Percentiles rank a stretch among this genome's conserved stretches.
Conservation (phyloP, 2,113 vertebrate species). For the Acanthisitta chloris region DNA sequence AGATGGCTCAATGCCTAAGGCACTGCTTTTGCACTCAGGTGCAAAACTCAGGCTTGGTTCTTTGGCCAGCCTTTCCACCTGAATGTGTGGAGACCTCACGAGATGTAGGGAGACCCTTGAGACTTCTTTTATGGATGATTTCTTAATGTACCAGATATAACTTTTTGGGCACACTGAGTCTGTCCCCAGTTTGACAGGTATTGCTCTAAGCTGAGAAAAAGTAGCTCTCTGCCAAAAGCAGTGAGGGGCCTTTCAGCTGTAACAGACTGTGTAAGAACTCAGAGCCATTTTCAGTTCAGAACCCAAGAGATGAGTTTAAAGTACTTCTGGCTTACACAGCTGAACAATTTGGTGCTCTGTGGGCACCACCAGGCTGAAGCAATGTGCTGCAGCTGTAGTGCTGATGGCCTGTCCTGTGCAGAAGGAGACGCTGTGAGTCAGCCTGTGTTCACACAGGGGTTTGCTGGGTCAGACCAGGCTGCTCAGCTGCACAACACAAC, state of each 20-base stretch:
- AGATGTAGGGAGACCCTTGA: not conserved
- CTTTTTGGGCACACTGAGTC: rapidly evolving
- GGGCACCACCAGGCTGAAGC: not conserved
- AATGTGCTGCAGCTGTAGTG: rapidly evolving
- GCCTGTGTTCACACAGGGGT: rapidly evolving
- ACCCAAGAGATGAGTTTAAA: not conserved
- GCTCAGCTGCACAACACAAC: not conserved
- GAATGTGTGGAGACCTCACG: not conserved
- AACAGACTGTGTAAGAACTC: not conserved
- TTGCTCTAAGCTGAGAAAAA: not conserved
- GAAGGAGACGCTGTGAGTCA: not conserved
- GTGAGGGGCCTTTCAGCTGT: not conserved
- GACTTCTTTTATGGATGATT: not conserved
- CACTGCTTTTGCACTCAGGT: not conserved
- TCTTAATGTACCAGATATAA: not conserved
- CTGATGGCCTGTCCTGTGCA: not conserved
- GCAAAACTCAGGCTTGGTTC: not conserved
- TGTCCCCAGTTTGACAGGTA: not conserved
- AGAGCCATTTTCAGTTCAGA: not conserved
- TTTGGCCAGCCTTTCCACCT: not conserved
- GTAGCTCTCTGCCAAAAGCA: not conserved
- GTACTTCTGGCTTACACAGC: rapidly evolving
- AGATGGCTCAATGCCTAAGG: not conserved
- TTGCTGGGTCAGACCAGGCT: not conserved
- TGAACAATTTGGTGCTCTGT: not conserved